A percentile compares a stretch with the other conserved stretches of the same genome.
These are phyloP conservation scores for Podabrus alpinus DNA, from an alignment of 2,888 invertebrate species.

Conservation along the genomic window DNA sequence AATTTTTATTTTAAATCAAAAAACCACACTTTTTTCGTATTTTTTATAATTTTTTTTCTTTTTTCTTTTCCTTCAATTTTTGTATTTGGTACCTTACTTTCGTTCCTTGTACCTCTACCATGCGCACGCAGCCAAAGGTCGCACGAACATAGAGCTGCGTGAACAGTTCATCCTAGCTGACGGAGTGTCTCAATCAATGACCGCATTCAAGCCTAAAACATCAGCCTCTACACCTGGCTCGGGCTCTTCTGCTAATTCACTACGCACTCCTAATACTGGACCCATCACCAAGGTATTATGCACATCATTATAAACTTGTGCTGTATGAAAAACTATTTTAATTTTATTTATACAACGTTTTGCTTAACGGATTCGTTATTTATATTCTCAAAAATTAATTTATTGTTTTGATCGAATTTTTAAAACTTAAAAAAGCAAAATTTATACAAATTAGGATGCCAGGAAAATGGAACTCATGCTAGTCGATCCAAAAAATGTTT, in stretches of 20 bases:
- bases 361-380: neutral
- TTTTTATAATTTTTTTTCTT: conserved; percentile 24
- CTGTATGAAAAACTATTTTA: conserved; percentile 16
- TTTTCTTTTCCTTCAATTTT: conserved; percentile 21
- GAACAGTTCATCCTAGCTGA: conserved; percentile 99
- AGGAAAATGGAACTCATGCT: too few relatives aligned
- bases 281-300: conserved; percentile 91
- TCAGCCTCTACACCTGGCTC: conserved; percentile 75
- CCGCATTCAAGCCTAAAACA: conserved; percentile 95
- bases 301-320: conserved; percentile 24
- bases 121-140: conserved; percentile 85
- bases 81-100: conserved; percentile 30
- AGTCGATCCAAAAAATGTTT: too few relatives aligned
- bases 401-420: neutral
- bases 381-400: conserved; percentile 1
- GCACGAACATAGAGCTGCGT: conserved; percentile 98
- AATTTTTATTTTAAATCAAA: conserved; percentile 1
- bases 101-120: conserved; percentile 29
- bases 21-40: conserved; percentile 10
- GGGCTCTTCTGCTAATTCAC: conserved; percentile 59
- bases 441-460: too few relatives aligned
- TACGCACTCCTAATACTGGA: conserved; percentile 74
- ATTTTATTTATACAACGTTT: conserved; percentile 1
- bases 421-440: too few relatives aligned
- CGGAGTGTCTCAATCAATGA: conserved; percentile 98